These are phyloP conservation scores for Hepsetus odoe DNA, from an alignment of 2,113 vertebrate species.

Conservation along the genomic window DNA sequence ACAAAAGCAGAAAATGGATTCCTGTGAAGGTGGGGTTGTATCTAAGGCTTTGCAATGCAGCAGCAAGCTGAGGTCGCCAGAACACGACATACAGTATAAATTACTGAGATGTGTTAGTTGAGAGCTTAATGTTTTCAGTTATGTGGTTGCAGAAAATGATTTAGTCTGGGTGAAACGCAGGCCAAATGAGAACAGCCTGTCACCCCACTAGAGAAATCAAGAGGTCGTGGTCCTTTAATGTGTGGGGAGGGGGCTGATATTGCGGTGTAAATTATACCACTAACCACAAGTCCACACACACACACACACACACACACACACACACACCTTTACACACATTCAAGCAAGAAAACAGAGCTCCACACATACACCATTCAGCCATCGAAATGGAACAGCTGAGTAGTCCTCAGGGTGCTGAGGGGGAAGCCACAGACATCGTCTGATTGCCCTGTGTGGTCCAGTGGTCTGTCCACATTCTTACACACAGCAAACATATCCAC, in stretches of 20 bases:
- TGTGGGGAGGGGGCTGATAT: slow-evolving; percentile 40
- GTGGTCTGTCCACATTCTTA: slow-evolving; percentile 69
- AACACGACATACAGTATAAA: not conserved
- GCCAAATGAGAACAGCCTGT: slow-evolving; percentile 51
- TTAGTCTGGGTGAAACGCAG: slow-evolving; percentile 54
- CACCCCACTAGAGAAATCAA: slow-evolving; percentile 51
- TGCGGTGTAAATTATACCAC: slow-evolving; percentile 50
- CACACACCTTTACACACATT: slow-evolving; percentile 39
- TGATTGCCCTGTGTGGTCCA: slow-evolving; percentile 68
- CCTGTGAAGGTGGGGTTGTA: not conserved
- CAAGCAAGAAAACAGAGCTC: slow-evolving; percentile 37
- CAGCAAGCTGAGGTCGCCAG: not conserved
- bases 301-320: slow-evolving; percentile 23
- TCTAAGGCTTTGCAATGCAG: not conserved
- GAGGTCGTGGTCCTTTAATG: slow-evolving; percentile 49
- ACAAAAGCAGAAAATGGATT: too few relatives aligned
- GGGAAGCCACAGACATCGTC: slow-evolving; percentile 71
- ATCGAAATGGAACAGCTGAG: slow-evolving; percentile 43
- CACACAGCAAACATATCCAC: slow-evolving; percentile 65
- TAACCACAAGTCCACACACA: slow-evolving; percentile 30
- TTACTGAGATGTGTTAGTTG: slow-evolving; percentile 21
- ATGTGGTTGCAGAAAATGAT: slow-evolving; percentile 51
- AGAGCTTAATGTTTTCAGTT: slow-evolving; percentile 53
- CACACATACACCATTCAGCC: slow-evolving; percentile 54
- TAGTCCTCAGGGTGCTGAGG: slow-evolving; percentile 62